Base-by-base conservation (phyloP, 2,797 vertebrate genomes). In the Oophaga sylvatica region DNA sequence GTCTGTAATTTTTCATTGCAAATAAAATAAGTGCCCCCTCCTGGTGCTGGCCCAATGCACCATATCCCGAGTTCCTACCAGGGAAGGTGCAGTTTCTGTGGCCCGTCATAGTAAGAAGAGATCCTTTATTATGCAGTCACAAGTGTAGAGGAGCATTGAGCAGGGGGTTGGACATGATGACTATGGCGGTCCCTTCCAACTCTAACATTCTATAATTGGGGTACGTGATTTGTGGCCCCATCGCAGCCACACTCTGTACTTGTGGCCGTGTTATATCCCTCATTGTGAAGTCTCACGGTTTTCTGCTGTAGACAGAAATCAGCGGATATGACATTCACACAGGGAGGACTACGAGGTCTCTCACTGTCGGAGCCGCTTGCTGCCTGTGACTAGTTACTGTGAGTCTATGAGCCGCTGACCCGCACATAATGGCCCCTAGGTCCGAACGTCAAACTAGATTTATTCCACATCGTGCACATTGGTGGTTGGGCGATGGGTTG, bases 381-480 rank as follows among this genome's bases (percentile, higher is more conserved):
- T 9, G 48, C 48, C 48, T 53, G 48, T 53, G 48, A 53, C 29
- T 70, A 70, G 12, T 70, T 70, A 31, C 4, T 70, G 15, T 5
- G 29, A 15, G 67, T 70, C 12, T 17, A 31, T 67, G 57, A 59
- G 16, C 16, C 26, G 26, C 8, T 67, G 63, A 67, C 22, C n/a
- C 26, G n/a, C 13, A 70, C 29, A 31, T 17, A 70, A 31, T 15
- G 67, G 29, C 67, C n/a, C 48, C 65, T 29, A 15, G 26, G 65
- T 67, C 65, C 13, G 15, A 68, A 68, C 16, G 26, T 31, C 67
- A 31, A 5, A 29, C 29, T n/a, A 48, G 41, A 41, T 82, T 82
- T 29, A 65, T 57, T 59, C 15, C 29, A 17, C 10, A 59, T 59
- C 29, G 76, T 79, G 76, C 76, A 79, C n/a, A 79, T 79, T n/a